Evolutionary conservation across 2,113 vertebrate species (phyloP).

Genomic region (human): DNA sequence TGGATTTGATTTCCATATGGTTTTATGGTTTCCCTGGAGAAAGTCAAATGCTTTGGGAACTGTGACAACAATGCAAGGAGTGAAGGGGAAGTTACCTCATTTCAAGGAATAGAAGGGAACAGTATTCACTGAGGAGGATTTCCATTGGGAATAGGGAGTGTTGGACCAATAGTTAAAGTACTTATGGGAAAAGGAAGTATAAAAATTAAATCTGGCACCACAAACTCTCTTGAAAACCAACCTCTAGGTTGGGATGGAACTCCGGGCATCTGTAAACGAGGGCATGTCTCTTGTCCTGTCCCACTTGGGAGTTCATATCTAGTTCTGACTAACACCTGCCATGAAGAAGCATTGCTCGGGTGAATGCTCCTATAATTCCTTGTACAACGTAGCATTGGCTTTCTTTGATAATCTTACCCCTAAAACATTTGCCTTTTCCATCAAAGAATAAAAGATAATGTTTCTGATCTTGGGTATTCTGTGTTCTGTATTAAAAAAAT

Average conservation of each 20-base stretch:
- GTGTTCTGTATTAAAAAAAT: conserved; percentile 17
- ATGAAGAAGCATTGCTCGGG: background rate
- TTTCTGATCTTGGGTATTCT: conserved; percentile 56
- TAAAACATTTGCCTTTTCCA: conserved; percentile 43
- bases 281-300: background rate
- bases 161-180: background rate
- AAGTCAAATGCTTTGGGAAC: background rate
- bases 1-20: conserved; percentile 38
- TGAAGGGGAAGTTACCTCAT: background rate
- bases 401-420: conserved; percentile 36
- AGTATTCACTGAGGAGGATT: background rate
- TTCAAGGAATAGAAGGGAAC: background rate
- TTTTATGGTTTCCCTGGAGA: conserved; percentile 23
- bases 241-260: background rate
- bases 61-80: conserved; percentile 13
- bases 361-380: background rate
- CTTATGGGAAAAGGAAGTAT: background rate
- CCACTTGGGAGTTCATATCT: background rate
- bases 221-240: conserved; percentile 9
- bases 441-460: conserved; percentile 50
- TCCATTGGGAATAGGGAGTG: background rate
- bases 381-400: background rate
- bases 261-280: background rate
- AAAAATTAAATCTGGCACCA: background rate
- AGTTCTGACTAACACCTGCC: background rate